A percentile compares a stretch with the other conserved stretches of the same genome.
phyloP scores from a whole-genome alignment of 2,113 vertebrate species.

The Chroicocephalus ridibundus region DNA sequence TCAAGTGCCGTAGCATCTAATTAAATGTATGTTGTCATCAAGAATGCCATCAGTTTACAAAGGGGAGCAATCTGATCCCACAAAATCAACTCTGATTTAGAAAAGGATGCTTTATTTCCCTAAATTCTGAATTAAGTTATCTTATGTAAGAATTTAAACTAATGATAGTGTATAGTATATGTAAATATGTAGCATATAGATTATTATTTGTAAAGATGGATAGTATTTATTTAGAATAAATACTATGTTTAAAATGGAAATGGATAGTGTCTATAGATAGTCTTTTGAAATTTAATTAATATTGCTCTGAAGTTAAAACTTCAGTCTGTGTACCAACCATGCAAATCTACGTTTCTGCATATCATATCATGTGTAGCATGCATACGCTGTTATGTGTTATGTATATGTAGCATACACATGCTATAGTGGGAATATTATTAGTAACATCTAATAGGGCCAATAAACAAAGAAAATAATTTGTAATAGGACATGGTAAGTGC shows the following conservation, averaged over 20 bases:
- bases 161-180: neutral
- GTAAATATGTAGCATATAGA: neutral
- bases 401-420: neutral
- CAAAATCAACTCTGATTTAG: neutral
- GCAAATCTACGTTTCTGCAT: neutral
- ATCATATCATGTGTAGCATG: neutral
- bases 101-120: neutral
- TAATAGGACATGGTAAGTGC: neutral
- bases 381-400: neutral
- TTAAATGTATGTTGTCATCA: neutral
- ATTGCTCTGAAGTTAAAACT: neutral
- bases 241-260: neutral
- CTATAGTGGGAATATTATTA: neutral
- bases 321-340: neutral
- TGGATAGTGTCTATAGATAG: neutral
- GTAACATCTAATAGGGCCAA: neutral
- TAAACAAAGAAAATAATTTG: neutral
- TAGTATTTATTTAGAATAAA: neutral
- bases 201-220: neutral
- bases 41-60: neutral
- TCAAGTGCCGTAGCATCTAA: neutral
- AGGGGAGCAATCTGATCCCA: neutral
- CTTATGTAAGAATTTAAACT: neutral
- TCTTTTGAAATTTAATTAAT: neutral
- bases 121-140: neutral